Base-by-base conservation (phyloP, 2,888 invertebrate genomes). In the Nudaria mundana region DNA sequence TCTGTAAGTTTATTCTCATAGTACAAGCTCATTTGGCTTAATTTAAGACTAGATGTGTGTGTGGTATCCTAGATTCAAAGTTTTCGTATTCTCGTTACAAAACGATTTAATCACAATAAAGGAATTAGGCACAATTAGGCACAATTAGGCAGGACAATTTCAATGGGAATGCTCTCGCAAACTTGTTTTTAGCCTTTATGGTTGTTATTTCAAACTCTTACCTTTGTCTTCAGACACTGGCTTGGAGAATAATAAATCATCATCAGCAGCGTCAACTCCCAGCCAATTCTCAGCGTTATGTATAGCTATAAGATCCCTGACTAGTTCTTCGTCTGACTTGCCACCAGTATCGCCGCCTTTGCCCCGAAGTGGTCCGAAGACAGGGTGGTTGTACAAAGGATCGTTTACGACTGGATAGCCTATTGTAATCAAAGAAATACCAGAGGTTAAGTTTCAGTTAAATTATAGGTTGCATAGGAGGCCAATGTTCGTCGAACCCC, bases 401-500 rank as follows among this genome's bases (percentile, higher is more conserved):
- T 99, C 99, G 76, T 99, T 99, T 5, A 98, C 94, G 37, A 99
- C 99, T 8, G 99, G 99, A 84, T 95, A 97, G 26, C 99, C 97
- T 96, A 74, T 32, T 68, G 48, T 11, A 16, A 10, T 29, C 35
- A n/a, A 0, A 33, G 22, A 33, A 33, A 24, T 15, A 2, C 6
- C 12, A 10, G 3, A 12, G 7, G 5, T 20, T 20, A 20, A 4
- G n/a, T n/a, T n/a, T n/a, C n/a, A n/a, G n/a, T n/a, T n/a, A n/a
- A n/a, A n/a, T n/a, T n/a, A n/a, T n/a, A n/a, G n/a, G n/a, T n/a
- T n/a, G n/a, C n/a, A n/a, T n/a, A n/a, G n/a, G n/a, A n/a, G n/a
- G n/a, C n/a, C n/a, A 30, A 20, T 3, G 3, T 3, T 14, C 5
- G 12, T 12, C 6, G 3, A 11, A 11, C 12, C 6, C 11, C n/a